Percentiles rank a stretch among this genome's conserved stretches.
phyloP scores from a whole-genome alignment of 2,797 vertebrate genomes.

The Muscicapa striata region DNA sequence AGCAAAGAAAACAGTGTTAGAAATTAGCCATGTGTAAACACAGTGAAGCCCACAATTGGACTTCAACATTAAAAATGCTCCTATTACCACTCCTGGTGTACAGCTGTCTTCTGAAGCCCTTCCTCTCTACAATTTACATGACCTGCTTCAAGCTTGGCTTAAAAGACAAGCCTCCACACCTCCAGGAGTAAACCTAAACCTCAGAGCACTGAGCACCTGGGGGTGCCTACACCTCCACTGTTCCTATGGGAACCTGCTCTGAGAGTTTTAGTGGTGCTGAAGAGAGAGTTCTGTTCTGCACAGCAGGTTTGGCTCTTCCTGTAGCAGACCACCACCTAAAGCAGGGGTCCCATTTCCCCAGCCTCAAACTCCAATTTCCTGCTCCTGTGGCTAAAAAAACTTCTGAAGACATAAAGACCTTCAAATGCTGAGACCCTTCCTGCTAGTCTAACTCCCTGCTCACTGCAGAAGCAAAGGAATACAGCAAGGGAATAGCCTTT shows the following conservation, averaged over 20 bases:
- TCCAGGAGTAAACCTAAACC: background rate
- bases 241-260: background rate
- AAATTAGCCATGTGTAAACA: background rate
- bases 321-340: background rate
- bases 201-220: background rate
- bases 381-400: background rate
- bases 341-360: background rate
- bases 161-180: background rate
- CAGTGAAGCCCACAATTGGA: background rate
- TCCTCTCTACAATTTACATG: background rate
- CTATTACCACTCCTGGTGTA: background rate
- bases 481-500: background rate
- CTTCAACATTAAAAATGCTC: background rate
- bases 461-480: background rate
- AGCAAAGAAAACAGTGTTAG: background rate
- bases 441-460: background rate
- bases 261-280: background rate
- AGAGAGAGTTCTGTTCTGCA: background rate
- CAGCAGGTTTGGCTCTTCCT: background rate
- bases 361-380: background rate
- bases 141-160: background rate
- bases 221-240: background rate
- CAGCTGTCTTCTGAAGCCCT: background rate
- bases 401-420: background rate
- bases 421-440: background rate